Base-by-base conservation (phyloP, 2,113 vertebrate species). In the Sylvia atricapilla region DNA sequence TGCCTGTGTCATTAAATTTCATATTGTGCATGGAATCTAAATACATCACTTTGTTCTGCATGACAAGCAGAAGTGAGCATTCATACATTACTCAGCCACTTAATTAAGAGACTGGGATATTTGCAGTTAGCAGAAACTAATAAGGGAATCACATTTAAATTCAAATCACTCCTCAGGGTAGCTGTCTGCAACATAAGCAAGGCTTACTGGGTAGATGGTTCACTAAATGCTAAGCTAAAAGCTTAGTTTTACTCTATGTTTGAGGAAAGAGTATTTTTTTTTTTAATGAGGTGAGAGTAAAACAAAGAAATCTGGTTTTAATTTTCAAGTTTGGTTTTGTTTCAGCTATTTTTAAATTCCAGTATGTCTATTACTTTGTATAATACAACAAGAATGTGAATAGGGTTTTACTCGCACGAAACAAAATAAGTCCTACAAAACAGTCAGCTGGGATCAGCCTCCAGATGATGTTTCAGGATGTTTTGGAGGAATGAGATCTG, bases 81-180 rank as follows among this genome's bases (percentile, higher is more conserved):
- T 98, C 98, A 97, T 98, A 98, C 98, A 98, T 98, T 98, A 98
- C 98, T 98, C 97, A 98, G 98, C 96, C 98, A 98, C 98, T 98
- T 98, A 98, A 98, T 98, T 98, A 98, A 98, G 97, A 98, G 98
- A 96, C 97, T 97, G 94, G 97, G 97, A 98, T 98, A 98, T 98
- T 98, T 98, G 98, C 98, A 98, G 98, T 98, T 98, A 98, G 97
- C 97, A 98, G 97, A 98, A 98, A 98, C 98, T 98, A 98, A 98
- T 98, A 98, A 98, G 97, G 96, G 97, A 98, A 98, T 97, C 98
- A 91, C 98, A 98, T 98, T 98, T 98, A 98, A 98, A 98, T 98
- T 98, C 98, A 97, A 98, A 98, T 98, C 98, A 98, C 98, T 98
- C 98, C 98, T 98, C 97, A 93, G 98, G 97, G 98, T 98, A 97